Evolutionary conservation across 2,888 invertebrate species (phyloP).

Genomic region (Eueremaeus valkanovi): DNA sequence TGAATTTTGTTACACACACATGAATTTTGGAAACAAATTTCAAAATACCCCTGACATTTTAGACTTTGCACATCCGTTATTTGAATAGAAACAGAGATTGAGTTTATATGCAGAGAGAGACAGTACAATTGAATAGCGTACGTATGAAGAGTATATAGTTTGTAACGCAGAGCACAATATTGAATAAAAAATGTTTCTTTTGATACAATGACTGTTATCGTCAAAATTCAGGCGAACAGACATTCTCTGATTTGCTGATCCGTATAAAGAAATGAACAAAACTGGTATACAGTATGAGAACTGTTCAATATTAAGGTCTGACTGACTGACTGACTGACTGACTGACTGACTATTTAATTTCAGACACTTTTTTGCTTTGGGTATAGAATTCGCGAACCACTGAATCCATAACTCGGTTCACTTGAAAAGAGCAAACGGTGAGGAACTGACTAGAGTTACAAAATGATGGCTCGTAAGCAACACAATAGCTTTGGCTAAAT

Average conservation of each 20-base stretch:
- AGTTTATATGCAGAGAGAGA: too few species aligned
- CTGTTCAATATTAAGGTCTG: neutral
- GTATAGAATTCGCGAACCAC: slow-evolving; percentile 28
- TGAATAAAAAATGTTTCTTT: too few species aligned
- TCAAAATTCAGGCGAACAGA: neutral
- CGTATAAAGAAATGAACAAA: neutral
- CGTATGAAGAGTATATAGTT: too few species aligned
- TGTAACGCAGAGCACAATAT: too few species aligned
- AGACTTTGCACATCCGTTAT: too few species aligned
- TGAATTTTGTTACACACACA: too few species aligned
- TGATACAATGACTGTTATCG: neutral
- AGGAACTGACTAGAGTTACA: neutral
- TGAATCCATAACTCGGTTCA: slow-evolving; percentile 14
- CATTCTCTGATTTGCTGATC: slow-evolving; percentile 12
- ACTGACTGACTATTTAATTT: slow-evolving; percentile 20
- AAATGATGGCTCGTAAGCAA: neutral
- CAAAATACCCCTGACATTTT: too few species aligned
- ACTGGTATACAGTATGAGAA: neutral
- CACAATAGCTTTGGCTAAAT: slow-evolving; percentile 20
- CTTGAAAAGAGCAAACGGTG: slow-evolving; percentile 26
- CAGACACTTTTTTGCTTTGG: slow-evolving; percentile 7
- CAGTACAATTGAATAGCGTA: too few species aligned
- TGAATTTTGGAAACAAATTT: too few species aligned
- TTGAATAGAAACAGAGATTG: too few species aligned
- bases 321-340: too few species aligned